Evolutionary conservation across 2,888 invertebrate species (phyloP).

Genomic region (Acanthopleura granulata): DNA sequence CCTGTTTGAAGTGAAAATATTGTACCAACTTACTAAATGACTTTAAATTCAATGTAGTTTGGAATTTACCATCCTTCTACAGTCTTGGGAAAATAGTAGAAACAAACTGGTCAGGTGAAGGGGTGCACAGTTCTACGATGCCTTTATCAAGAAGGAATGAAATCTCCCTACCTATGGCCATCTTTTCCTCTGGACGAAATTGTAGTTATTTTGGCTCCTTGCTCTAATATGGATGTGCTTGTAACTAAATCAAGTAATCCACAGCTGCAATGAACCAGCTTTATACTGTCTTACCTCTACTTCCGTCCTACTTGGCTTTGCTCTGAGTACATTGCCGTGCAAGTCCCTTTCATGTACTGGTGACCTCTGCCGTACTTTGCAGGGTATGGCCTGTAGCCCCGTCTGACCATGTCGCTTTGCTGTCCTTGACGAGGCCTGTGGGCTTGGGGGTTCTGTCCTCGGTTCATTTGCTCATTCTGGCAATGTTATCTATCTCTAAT

Average conservation of each 20-base stretch:
- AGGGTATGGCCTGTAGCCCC: too few species aligned
- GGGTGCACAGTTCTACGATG: neutral
- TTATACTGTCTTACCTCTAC: neutral
- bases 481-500: neutral
- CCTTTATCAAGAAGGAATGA: neutral
- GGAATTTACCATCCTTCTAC: neutral
- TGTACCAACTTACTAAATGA: neutral
- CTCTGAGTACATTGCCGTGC: too few species aligned
- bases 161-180: too few species aligned
- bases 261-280: neutral
- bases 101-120: neutral
- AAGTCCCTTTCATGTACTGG: too few species aligned
- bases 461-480: neutral
- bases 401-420: too few species aligned
- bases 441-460: too few species aligned
- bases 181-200: neutral
- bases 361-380: too few species aligned
- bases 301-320: neutral
- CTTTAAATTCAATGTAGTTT: neutral
- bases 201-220: neutral
- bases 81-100: neutral
- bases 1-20: neutral
- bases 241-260: neutral
- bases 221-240: neutral
- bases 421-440: too few species aligned